These are phyloP conservation scores for Flexamia atlantica DNA, from an alignment of 2,888 invertebrate species.

Conservation along the genomic window DNA sequence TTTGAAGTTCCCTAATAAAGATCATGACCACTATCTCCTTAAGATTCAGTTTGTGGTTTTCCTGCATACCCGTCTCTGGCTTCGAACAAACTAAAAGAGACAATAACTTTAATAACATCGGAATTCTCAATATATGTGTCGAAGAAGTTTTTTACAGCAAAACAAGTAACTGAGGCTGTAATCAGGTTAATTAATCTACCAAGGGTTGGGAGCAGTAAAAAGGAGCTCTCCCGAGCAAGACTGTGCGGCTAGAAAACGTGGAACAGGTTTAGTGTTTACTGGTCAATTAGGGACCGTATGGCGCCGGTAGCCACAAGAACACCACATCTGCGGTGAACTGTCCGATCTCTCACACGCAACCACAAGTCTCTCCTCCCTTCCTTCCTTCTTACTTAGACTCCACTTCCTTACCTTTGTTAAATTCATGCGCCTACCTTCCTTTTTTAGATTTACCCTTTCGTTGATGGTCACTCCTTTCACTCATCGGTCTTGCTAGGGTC, in stretches of 20 bases:
- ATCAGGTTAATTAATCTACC: background rate
- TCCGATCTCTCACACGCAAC: background rate
- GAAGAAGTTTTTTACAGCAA: background rate
- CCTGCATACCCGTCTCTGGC: no score
- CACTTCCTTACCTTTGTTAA: no score
- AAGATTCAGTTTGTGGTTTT: no score
- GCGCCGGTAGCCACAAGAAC: background rate
- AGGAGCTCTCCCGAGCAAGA: background rate
- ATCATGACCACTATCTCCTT: no score
- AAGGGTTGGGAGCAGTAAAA: background rate
- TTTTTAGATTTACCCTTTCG: no score
- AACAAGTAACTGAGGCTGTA: background rate
- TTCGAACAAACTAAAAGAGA: no score
- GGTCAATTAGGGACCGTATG: slow-evolving; percentile 10
- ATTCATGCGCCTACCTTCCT: no score
- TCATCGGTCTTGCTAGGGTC: no score
- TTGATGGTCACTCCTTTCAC: no score
- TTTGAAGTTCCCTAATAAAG: no score
- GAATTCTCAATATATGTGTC: background rate
- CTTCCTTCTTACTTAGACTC: no score
- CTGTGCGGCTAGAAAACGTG: background rate
- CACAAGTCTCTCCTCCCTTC: background rate
- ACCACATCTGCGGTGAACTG: background rate
- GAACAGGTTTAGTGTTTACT: slow-evolving; percentile 23
- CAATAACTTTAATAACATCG: no score